Conservation (phyloP, 2,888 invertebrate genomes). For the Plemyria rubiginata region DNA sequence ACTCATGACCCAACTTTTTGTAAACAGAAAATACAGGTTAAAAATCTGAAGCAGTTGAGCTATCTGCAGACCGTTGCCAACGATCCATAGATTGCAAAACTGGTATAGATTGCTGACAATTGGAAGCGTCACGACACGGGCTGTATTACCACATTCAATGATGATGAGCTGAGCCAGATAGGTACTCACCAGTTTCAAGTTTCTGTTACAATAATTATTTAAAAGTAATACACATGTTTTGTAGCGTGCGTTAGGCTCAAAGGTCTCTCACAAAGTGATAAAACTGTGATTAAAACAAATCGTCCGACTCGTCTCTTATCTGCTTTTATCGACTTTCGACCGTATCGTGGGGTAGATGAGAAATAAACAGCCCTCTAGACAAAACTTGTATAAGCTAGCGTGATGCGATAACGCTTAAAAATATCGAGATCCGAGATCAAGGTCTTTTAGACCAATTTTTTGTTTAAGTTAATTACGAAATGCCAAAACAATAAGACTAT, state of each 20-base stretch:
- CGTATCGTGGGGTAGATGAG: constrained; percentile 30
- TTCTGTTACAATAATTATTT: background rate
- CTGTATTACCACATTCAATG: background rate
- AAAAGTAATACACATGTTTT: background rate
- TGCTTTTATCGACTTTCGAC: constrained; percentile 42
- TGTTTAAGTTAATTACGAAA: too few relatives aligned
- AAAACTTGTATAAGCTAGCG: background rate
- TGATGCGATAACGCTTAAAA: background rate
- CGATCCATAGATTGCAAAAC: background rate
- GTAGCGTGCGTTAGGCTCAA: constrained; percentile 52
- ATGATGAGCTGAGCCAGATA: background rate
- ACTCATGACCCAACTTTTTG: constrained; percentile 49
- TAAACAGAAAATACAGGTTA: background rate
- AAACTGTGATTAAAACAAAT: constrained; percentile 49
- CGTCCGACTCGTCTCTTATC: constrained; percentile 50
- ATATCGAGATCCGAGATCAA: too few relatives aligned
- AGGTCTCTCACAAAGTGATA: constrained; percentile 58
- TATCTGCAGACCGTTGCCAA: background rate
- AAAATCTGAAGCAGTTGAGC: background rate
- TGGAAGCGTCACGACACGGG: too few relatives aligned
- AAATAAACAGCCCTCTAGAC: constrained; percentile 8
- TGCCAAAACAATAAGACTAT: too few relatives aligned
- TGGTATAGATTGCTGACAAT: background rate
- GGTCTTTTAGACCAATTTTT: too few relatives aligned
- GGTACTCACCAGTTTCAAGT: background rate